Base-by-base conservation (phyloP, 2,113 vertebrate genomes). In the Arothron firmamentum region DNA sequence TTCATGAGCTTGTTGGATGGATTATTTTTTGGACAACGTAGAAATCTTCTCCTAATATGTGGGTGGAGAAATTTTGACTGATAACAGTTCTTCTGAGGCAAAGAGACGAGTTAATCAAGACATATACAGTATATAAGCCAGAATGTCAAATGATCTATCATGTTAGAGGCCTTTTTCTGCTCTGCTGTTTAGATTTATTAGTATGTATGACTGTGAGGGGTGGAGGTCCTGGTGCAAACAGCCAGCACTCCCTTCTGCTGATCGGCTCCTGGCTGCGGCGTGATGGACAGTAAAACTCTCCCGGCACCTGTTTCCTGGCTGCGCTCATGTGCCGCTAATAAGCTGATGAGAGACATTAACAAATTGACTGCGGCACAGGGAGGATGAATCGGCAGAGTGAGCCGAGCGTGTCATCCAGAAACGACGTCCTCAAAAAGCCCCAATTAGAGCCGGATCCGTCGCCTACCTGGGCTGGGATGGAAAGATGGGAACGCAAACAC, bases 301-400 rank as follows among this genome's bases (percentile, higher is more conserved):
- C 31, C 64, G 67, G 79, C 87, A 89, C 85, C 86, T 89, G 89
- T 83, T 89, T 88, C 75, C 78, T 82, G 78, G 75, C 79, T 56
- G 69, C 48, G 77, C 85, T 85, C 67, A 69, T 76, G 74, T 70
- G 79, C 85, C 72, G 86, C 88, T 89, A 89, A 88, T 80, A 83
- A 79, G 79, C 81, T 82, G 86, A 87, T 76, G 87, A 89, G 88
- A 86, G 84, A 85, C 74, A 43, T 86, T 87, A 83, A 90, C 81
- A 83, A 81, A 85, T 80, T 85, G 82, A 76, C 75, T 70, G 72
- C 59, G 51, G 67, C 67, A 47, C 62, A 25, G 74, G 77, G 78
- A 67, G 77, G 64, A 85, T 86, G 83, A 90, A 87, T 87, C 85
- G 85, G 68, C 67, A 56, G 59, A 73, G 77, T 52, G 34, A 43